These are phyloP conservation scores for Cantharis nigra DNA, from an alignment of 2,888 invertebrate genomes.

Conservation along the genomic window DNA sequence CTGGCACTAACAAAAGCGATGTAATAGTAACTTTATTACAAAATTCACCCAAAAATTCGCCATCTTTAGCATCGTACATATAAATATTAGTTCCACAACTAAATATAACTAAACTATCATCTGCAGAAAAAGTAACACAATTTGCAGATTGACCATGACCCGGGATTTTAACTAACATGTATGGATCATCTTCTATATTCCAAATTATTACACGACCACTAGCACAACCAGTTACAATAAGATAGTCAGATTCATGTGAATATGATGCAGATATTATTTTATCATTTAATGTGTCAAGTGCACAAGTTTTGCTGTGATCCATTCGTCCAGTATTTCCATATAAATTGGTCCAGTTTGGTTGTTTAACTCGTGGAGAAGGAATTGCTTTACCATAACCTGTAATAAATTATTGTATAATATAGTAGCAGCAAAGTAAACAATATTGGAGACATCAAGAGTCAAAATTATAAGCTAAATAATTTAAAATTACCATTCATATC, in stretches of 20 bases:
- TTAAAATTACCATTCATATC: conserved; percentile 38
- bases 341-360: conserved; percentile 47
- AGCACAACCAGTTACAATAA: conserved; percentile 37
- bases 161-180: conserved; percentile 16
- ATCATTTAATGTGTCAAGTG: conserved; percentile 20
- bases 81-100: conserved; percentile 34
- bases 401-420: not conserved
- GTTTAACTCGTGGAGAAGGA: conserved; percentile 49
- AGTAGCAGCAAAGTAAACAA: no score
- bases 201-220: conserved; percentile 36
- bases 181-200: conserved; percentile 25
- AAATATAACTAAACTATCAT: conserved; percentile 38
- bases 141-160: conserved; percentile 25
- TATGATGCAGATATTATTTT: conserved; percentile 43
- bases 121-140: conserved; percentile 39
- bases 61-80: conserved; percentile 34
- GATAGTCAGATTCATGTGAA: conserved; percentile 31
- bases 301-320: conserved; percentile 34
- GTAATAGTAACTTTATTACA: conserved; percentile 30
- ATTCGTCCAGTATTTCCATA: conserved; percentile 42
- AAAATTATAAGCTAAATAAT: no score
- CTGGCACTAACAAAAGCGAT: conserved; percentile 36
- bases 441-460: no score
- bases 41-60: conserved; percentile 35
- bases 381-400: conserved; percentile 31